Evolutionary conservation across 2,113 vertebrate species (phyloP).

Genomic region (Benitochromis conjunctus): DNA sequence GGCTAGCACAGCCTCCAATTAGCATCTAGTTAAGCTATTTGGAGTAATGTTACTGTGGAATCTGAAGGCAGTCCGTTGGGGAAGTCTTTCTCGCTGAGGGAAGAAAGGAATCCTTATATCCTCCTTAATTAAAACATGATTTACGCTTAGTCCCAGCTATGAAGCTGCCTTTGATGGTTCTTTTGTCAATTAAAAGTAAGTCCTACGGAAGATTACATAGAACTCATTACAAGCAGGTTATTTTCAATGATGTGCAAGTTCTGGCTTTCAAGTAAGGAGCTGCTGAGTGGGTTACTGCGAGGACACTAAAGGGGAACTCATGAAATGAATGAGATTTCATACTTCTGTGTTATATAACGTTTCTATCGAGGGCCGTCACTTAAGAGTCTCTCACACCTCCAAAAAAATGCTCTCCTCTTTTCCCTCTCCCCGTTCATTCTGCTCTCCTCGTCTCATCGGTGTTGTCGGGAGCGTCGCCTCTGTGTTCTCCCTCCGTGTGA

Average conservation of each 20-base stretch:
- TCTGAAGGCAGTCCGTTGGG: conserved; percentile 61
- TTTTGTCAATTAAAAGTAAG: conserved; percentile 72
- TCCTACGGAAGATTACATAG: conserved; percentile 55
- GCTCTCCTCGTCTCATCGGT: not conserved
- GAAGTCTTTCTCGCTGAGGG: conserved; percentile 48
- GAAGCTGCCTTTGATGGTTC: conserved; percentile 71
- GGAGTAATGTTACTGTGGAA: conserved; percentile 54
- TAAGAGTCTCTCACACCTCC: conserved; percentile 20
- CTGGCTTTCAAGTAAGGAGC: conserved; percentile 30
- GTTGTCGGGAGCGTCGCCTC: not conserved
- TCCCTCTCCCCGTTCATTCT: not conserved
- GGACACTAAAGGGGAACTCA: conserved; percentile 30
- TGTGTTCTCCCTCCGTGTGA: conserved; percentile 9
- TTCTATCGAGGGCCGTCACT: not conserved
- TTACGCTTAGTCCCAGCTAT: conserved; percentile 63
- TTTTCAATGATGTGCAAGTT: conserved; percentile 62
- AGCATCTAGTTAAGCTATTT: conserved; percentile 70
- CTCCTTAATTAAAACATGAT: conserved; percentile 76
- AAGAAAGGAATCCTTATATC: conserved; percentile 66
- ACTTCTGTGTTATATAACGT: conserved; percentile 8
- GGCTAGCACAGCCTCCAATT: conserved; percentile 66
- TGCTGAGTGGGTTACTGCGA: conserved; percentile 32
- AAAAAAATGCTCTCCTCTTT: not conserved
- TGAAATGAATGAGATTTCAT: conserved; percentile 13
- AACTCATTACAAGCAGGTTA: conserved; percentile 65